Conservation (phyloP, 2,888 invertebrate species). For the Chironomus tentans region DNA sequence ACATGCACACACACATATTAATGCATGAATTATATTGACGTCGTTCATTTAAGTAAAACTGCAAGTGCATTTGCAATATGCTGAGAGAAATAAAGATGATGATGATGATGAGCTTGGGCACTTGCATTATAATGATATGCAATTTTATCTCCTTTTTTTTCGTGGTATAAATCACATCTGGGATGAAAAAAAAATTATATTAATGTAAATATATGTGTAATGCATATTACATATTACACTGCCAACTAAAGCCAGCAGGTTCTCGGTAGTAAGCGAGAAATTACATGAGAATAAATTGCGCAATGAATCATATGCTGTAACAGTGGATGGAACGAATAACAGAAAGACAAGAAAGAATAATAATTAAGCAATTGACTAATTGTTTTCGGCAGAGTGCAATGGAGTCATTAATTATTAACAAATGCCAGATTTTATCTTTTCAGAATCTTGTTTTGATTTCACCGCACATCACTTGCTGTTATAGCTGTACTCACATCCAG, state of each 20-base stretch:
- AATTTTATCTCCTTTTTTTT: conserved; percentile 3
- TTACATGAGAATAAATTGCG: background rate
- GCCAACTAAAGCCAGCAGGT: conserved; percentile 3
- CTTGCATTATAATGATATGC: conserved; percentile 23
- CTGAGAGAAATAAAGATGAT: background rate
- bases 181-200: background rate
- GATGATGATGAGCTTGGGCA: background rate
- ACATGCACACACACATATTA: background rate
- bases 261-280: background rate
- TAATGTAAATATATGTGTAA: background rate
- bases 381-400: conserved; percentile 9
- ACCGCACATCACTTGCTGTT: background rate
- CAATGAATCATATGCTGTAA: background rate
- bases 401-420: background rate
- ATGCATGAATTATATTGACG: background rate
- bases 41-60: background rate
- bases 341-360: background rate
- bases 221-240: background rate
- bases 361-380: conserved; percentile 24
- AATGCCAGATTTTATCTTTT: background rate
- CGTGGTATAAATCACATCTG: conserved; percentile 25
- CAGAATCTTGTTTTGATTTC: background rate
- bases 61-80: conserved; percentile 22
- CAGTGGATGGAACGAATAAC: background rate
- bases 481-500: no score